phyloP scores from a whole-genome alignment of 2,888 invertebrate genomes.

The Nipponacmea schrenckii region DNA sequence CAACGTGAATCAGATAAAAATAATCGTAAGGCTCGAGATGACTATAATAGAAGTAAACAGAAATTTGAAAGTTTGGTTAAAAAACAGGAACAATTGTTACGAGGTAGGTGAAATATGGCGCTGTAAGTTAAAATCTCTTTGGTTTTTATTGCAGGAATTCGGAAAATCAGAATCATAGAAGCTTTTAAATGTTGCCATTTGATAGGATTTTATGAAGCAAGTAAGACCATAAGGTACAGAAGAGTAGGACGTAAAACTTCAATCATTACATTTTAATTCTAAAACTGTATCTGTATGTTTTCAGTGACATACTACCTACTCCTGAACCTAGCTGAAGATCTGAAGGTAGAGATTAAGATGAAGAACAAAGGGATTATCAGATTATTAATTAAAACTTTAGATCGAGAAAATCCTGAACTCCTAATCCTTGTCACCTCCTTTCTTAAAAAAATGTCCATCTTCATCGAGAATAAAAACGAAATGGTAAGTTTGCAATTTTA shows the following conservation, averaged over 20 bases:
- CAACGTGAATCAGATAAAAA: slow-evolving; percentile 62
- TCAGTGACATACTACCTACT: slow-evolving; percentile 90
- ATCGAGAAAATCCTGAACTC: slow-evolving; percentile 89
- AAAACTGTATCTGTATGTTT: slow-evolving; percentile 10
- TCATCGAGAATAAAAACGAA: slow-evolving; percentile 91
- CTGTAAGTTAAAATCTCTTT: background rate
- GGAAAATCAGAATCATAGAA: background rate
- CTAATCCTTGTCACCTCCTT: slow-evolving; percentile 91
- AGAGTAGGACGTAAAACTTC: too few relatives aligned
- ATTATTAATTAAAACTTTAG: slow-evolving; percentile 86
- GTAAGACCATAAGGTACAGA: too few relatives aligned
- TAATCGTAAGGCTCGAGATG: slow-evolving; percentile 73
- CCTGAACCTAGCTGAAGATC: slow-evolving; percentile 94
- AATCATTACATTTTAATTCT: too few relatives aligned
- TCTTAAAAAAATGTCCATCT: slow-evolving; percentile 92
- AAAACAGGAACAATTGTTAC: slow-evolving; percentile 91
- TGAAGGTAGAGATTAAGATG: slow-evolving; percentile 97
- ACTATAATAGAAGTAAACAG: slow-evolving; percentile 81
- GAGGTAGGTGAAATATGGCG: slow-evolving; percentile 71
- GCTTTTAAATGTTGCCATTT: background rate
- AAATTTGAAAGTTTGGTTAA: slow-evolving; percentile 84
- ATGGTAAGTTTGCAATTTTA: slow-evolving; percentile 74
- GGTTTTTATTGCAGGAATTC: background rate
- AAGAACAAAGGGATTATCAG: slow-evolving; percentile 90
- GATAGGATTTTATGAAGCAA: background rate